Base-by-base conservation (phyloP, 1,140 invertebrate species). In the Eueides isabella region DNA sequence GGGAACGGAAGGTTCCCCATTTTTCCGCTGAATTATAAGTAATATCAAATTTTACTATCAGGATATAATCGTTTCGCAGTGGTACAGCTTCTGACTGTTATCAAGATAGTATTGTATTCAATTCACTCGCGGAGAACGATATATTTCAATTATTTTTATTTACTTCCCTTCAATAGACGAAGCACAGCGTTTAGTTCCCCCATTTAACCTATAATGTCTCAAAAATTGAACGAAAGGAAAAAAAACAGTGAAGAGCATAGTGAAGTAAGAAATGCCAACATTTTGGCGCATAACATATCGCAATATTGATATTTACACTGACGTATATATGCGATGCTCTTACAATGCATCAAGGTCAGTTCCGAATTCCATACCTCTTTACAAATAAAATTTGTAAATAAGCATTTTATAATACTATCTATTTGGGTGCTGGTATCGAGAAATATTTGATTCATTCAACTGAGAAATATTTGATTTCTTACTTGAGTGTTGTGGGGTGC, bases 281-380 rank as follows among this genome's bases (percentile, higher is more conserved):
- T 82, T 86, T 85, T 82, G 85, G 80, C 84, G 78, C 79, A 84
- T 87, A 87, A 90, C 83, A 86, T 78, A 84, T 85, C 85, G 88
- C 85, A 85, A 90, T 81, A 78, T 73, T 77, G 77, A 84, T 88
- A 91, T 91, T 91, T 82, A 72, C 71, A 14, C 70, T 68, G 48
- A 55, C 19, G 19, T 55, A 0, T 61, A 61, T 71, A 72, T 77
- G 48, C 74, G 76, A 83, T 80, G 70, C 67, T 72, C 75, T 70
- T 38, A 72, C 72, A 72, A 75, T 63, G 33, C 61, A 75, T 72
- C 74, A 77, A 83, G 80, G 78, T 67, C 73, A 33, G 69, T 75
- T 75, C 63, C 76, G 55, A 78, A 80, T 82, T 69, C 76, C 77
- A 61, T 29, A 67, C 66, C 26, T 61, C 44, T 14, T 55, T 74